Evolutionary conservation across 1,140 invertebrate genomes (phyloP).

Genomic region (Sycophaga agraensis): DNA sequence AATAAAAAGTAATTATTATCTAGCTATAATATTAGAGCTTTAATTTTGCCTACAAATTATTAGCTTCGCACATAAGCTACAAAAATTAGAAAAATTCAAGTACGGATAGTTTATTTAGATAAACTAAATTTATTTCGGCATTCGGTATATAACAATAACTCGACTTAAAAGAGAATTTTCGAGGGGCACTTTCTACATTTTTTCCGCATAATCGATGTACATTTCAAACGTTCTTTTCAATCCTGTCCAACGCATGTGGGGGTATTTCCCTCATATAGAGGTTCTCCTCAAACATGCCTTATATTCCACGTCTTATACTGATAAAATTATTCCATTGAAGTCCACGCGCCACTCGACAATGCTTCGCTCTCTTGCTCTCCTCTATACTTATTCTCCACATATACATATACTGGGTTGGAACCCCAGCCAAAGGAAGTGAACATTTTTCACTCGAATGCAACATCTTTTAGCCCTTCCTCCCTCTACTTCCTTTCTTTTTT

Average conservation of each 20-base stretch:
- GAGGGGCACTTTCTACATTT: background rate
- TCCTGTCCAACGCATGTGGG: background rate
- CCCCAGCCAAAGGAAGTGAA: slow-evolving; percentile 4
- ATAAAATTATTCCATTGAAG: slow-evolving; percentile 27
- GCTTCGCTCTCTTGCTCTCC: background rate
- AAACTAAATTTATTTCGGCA: no score
- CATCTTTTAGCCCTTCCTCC: background rate
- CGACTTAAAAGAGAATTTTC: background rate
- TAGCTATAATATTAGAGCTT: no score
- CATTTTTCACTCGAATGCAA: slow-evolving; percentile 19
- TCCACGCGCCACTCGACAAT: slow-evolving; percentile 6
- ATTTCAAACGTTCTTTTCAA: slow-evolving; percentile 10
- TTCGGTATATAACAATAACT: no score
- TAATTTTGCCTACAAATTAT: no score
- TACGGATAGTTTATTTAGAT: no score
- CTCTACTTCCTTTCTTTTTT: no score
- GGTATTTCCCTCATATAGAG: background rate
- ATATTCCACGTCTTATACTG: slow-evolving; percentile 11
- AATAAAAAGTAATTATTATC: no score
- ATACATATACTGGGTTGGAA: background rate
- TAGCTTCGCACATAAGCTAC: no score
- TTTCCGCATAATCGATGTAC: slow-evolving; percentile 20
- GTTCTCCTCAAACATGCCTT: slow-evolving; percentile 2
- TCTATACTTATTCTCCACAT: background rate
- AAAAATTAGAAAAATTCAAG: no score